These are phyloP conservation scores for Mycetomoellerius zeteki DNA, from an alignment of 1,140 invertebrate genomes.

Conservation along the genomic window DNA sequence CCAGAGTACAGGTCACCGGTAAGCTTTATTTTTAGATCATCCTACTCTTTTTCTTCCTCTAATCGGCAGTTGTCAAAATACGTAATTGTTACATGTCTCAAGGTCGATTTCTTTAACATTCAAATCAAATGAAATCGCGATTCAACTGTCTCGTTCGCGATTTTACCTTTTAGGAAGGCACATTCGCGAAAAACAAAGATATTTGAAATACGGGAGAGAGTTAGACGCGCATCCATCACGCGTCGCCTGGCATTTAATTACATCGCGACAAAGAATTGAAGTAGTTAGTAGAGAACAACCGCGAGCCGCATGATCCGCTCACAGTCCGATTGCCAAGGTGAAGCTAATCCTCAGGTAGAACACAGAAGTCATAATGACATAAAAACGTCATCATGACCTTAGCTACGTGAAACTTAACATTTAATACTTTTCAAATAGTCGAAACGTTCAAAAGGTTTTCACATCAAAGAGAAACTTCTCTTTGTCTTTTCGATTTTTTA, in stretches of 20 bases:
- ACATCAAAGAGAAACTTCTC: too few species aligned
- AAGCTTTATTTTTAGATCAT: conserved; percentile 30
- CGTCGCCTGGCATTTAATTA: neutral
- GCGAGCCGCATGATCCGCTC: neutral
- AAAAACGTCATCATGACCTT: too few species aligned
- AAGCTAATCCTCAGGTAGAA: neutral
- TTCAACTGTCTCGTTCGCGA: conserved; percentile 5
- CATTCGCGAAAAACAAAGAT: neutral
- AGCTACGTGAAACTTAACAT: too few species aligned
- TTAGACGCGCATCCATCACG: neutral
- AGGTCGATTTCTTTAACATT: neutral
- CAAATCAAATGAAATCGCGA: conserved; percentile 10
- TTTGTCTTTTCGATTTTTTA: too few species aligned
- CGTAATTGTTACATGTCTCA: neutral
- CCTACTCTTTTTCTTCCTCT: neutral
- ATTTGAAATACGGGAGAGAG: neutral
- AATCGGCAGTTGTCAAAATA: conserved; percentile 15
- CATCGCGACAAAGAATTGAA: neutral
- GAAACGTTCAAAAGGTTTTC: too few species aligned
- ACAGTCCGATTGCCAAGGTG: neutral
- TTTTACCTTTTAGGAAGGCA: neutral
- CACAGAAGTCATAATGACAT: too few species aligned
- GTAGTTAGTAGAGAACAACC: neutral
- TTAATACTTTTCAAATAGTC: too few species aligned
- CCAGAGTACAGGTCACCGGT: neutral